These are phyloP conservation scores for Trochalopteron elliotii DNA, from an alignment of 2,113 vertebrate species.

Conservation along the genomic window DNA sequence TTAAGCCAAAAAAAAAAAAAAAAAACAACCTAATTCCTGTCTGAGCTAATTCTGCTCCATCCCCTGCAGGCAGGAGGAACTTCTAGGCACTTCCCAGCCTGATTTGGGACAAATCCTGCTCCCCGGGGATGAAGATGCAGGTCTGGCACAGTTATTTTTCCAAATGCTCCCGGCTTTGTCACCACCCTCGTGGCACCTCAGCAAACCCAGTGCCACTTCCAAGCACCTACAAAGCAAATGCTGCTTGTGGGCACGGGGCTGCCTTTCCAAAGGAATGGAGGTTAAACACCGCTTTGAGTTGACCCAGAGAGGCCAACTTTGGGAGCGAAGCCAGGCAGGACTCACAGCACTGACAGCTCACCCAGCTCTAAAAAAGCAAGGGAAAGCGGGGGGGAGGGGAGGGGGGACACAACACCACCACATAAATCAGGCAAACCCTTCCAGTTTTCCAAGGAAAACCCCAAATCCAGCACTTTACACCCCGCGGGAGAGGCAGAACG, in stretches of 20 bases:
- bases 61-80: not conserved
- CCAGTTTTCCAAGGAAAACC: not conserved
- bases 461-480: not conserved
- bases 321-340: not conserved
- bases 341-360: not conserved
- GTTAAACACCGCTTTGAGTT: not conserved
- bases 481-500: not conserved
- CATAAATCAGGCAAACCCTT: not conserved
- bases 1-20: rapidly evolving
- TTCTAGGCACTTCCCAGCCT: not conserved
- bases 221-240: not conserved
- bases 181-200: not conserved
- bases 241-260: not conserved
- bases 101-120: not conserved
- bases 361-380: not conserved
- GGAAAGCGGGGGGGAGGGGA: too few relatives aligned
- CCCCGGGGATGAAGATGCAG: not conserved
- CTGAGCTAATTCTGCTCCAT: not conserved
- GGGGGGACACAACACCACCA: too few relatives aligned
- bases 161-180: not conserved
- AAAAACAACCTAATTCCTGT: rapidly evolving
- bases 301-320: not conserved
- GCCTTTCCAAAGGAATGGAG: not conserved
- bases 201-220: not conserved
- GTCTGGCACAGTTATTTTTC: not conserved